These are phyloP conservation scores for Eledone cirrhosa DNA, from an alignment of 2,888 invertebrate genomes.

Conservation along the genomic window DNA sequence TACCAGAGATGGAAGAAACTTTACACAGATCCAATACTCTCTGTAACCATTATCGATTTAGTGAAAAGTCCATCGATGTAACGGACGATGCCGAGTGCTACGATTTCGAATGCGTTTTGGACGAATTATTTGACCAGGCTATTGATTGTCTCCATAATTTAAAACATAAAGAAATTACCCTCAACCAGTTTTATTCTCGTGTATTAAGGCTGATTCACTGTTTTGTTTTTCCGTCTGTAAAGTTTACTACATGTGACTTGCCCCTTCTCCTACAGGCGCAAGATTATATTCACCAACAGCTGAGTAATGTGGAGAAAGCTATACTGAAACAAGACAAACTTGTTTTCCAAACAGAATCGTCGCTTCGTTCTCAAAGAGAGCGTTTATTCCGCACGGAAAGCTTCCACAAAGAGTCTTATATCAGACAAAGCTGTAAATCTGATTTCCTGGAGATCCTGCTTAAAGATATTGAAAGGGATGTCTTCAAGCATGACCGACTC, in stretches of 20 bases:
- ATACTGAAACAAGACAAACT: constrained; percentile 45
- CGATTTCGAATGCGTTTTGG: constrained; percentile 53
- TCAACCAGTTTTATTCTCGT: constrained; percentile 34
- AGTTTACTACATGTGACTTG: constrained; percentile 44
- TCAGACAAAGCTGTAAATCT: constrained; percentile 39
- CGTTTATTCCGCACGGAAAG: constrained; percentile 41
- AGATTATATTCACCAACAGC: constrained; percentile 36
- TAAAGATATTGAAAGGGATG: constrained; percentile 49
- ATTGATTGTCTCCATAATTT: constrained; percentile 34
- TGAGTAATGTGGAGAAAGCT: constrained; percentile 39
- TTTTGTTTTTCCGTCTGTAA: constrained; percentile 54
- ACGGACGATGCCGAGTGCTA: constrained; percentile 45
- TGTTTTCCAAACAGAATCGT: constrained; percentile 44
- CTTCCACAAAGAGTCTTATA: constrained; percentile 42
- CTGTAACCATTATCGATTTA: background rate
- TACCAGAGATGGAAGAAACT: background rate
- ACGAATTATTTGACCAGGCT: constrained; percentile 53
- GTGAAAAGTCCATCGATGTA: background rate
- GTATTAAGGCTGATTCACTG: constrained; percentile 54
- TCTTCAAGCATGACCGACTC: constrained; percentile 39
- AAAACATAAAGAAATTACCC: constrained; percentile 28
- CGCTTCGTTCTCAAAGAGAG: constrained; percentile 43
- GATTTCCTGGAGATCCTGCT: constrained; percentile 45
- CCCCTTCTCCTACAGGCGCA: constrained; percentile 39
- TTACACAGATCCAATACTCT: background rate